Conservation (phyloP, 2,888 invertebrate species). For the Cremastinae sp. region DNA sequence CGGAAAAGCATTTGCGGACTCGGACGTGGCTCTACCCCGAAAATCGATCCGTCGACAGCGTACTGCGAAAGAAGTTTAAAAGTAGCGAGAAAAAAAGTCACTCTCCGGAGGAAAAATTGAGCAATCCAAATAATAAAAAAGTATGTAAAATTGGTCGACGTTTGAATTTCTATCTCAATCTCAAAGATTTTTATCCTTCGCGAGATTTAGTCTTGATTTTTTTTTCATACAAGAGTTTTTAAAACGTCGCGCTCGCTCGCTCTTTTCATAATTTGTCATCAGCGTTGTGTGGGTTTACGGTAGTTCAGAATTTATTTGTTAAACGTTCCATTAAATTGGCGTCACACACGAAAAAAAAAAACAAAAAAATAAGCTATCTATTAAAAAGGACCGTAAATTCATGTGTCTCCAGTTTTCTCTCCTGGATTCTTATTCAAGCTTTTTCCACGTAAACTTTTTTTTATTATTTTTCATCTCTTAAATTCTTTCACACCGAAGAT, state of each 20-base stretch:
- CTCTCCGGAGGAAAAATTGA: conserved; percentile 39
- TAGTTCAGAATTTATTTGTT: conserved; percentile 58
- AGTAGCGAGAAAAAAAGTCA: too few species aligned
- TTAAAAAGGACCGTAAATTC: conserved; percentile 48
- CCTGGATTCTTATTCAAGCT: background rate
- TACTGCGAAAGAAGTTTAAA: too few species aligned
- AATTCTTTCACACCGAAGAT: conserved; percentile 30
- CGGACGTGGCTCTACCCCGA: conserved; percentile 50
- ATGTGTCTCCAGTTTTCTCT: conserved; percentile 33
- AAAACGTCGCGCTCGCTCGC: conserved; percentile 53
- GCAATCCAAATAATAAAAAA: background rate
- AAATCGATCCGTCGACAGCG: too few species aligned
- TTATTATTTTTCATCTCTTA: conserved; percentile 18
- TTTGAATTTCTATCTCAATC: background rate
- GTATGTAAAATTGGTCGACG: too few species aligned
- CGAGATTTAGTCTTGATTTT: background rate
- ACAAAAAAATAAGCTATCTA: conserved; percentile 36
- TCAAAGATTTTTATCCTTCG: background rate
- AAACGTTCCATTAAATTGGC: conserved; percentile 57
- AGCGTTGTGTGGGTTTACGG: conserved; percentile 46
- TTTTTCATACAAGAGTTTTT: conserved; percentile 34
- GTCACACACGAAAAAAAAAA: conserved; percentile 60
- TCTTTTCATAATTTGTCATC: conserved; percentile 46
- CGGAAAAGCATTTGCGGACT: conserved; percentile 35
- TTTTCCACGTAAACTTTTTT: conserved; percentile 6